phyloP scores from a whole-genome alignment of 1,140 invertebrate genomes.

The Macrotrachela quadricornifera region DNA sequence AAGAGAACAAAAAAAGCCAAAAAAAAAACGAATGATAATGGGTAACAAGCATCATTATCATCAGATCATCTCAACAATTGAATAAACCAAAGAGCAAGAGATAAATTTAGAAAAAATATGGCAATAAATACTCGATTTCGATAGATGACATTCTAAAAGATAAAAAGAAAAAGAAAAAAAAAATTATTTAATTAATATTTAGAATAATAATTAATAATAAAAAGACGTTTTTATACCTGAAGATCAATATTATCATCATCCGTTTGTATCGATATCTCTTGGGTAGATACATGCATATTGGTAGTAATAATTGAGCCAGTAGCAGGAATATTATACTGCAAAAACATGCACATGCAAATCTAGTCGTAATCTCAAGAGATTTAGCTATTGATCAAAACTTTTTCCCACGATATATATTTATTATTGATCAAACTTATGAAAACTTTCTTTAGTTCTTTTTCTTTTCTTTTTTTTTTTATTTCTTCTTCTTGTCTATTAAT shows the following conservation, averaged over 20 bases:
- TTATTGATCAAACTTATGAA: not conserved
- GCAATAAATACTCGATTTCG: constrained; percentile 6
- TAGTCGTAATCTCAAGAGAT: not conserved
- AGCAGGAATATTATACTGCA: not conserved
- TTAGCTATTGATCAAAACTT: constrained; percentile 3
- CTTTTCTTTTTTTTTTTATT: no score
- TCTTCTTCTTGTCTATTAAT: no score
- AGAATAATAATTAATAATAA: not conserved
- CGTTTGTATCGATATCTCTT: constrained; percentile 2
- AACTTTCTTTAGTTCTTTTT: not conserved
- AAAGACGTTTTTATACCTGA: not conserved
- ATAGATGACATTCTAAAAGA: constrained; percentile 4
- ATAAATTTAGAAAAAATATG: constrained; percentile 8
- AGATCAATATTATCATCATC: not conserved
- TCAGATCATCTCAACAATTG: constrained; percentile 5
- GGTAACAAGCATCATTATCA: no score
- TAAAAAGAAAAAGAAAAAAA: not conserved
- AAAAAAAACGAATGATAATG: no score
- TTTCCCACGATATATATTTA: constrained; percentile 3
- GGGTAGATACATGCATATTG: constrained; percentile 8
- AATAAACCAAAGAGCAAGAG: constrained; percentile 7
- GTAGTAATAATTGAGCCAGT: not conserved
- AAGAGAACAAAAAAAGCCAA: no score
- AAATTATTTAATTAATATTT: not conserved
- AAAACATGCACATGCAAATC: not conserved